A percentile compares a stretch with the other conserved stretches of the same genome.
Evolutionary conservation across 1,140 invertebrate species (phyloP).

Genomic region (Tribolium castaneum): DNA sequence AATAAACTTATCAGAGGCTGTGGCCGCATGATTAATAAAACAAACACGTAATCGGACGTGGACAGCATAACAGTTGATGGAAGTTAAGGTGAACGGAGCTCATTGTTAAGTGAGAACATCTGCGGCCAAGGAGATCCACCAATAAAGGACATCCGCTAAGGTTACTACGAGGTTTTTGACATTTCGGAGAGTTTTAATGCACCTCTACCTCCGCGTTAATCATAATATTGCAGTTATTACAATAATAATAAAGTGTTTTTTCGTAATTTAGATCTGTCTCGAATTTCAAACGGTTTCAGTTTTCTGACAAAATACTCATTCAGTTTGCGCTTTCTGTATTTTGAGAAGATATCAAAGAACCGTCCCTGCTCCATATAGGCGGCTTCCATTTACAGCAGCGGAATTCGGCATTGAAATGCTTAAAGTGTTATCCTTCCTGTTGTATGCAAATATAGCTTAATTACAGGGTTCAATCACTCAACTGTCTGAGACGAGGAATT

Average conservation of each 20-base stretch:
- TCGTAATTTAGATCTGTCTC: neutral
- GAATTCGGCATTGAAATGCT: neutral
- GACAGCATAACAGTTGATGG: neutral
- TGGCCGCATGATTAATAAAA: conserved; percentile 13
- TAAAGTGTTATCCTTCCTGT: neutral
- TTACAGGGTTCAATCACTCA: too few relatives aligned
- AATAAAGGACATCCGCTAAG: conserved; percentile 24
- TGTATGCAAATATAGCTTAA: neutral
- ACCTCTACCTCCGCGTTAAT: neutral
- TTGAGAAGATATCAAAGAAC: neutral
- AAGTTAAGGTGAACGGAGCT: conserved; percentile 27
- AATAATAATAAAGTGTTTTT: neutral
- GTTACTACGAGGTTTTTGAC: conserved; percentile 34
- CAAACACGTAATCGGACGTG: conserved; percentile 23
- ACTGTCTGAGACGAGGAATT: too few relatives aligned
- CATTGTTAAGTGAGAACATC: conserved; percentile 34
- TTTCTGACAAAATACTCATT: neutral
- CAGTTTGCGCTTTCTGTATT: neutral
- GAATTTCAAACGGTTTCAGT: neutral
- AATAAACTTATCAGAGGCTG: neutral
- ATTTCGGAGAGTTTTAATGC: neutral
- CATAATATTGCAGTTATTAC: neutral
- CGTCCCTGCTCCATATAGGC: neutral
- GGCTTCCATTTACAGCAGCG: neutral
- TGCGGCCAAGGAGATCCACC: conserved; percentile 24